A percentile compares a stretch with the other conserved stretches of the same genome.
phyloP scores from a whole-genome alignment of 2,113 vertebrate genomes.

The Pseudopipra pipra region DNA sequence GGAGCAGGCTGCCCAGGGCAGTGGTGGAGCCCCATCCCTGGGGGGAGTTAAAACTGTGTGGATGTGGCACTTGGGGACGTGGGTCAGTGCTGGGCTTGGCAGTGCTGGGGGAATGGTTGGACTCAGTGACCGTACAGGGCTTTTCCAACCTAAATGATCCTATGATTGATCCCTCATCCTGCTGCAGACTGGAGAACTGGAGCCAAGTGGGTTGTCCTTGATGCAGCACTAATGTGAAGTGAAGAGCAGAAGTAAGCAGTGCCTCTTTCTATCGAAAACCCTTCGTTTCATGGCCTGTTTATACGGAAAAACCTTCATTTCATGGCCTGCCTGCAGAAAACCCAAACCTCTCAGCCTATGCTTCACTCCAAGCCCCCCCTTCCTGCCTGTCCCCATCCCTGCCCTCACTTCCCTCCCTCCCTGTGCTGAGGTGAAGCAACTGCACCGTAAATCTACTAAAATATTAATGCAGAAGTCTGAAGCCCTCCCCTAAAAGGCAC shows the following conservation, averaged over 20 bases:
- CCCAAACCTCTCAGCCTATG: not conserved
- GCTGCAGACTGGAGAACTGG: not conserved
- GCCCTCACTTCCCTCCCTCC: not conserved
- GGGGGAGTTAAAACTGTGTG: not conserved
- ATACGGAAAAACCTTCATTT: not conserved
- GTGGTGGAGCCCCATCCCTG: not conserved
- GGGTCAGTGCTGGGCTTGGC: not conserved
- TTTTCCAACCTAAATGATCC: not conserved
- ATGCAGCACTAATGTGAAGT: not conserved
- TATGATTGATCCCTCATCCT: not conserved
- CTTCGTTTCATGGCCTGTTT: not conserved
- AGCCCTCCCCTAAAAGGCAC: not conserved
- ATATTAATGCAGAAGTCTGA: not conserved
- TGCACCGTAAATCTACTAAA: not conserved
- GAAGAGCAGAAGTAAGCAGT: not conserved
- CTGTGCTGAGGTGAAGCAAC: not conserved
- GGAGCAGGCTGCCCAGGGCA: not conserved
- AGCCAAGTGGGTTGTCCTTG: not conserved
- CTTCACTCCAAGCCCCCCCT: not conserved
- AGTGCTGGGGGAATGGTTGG: not conserved
- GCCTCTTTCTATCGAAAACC: not conserved
- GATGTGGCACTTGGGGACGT: not conserved
- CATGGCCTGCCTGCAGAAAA: not conserved
- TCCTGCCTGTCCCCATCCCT: not conserved
- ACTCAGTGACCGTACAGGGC: not conserved